Conservation (phyloP, 2,113 vertebrate genomes). For the Hemibagrus wyckioides region DNA sequence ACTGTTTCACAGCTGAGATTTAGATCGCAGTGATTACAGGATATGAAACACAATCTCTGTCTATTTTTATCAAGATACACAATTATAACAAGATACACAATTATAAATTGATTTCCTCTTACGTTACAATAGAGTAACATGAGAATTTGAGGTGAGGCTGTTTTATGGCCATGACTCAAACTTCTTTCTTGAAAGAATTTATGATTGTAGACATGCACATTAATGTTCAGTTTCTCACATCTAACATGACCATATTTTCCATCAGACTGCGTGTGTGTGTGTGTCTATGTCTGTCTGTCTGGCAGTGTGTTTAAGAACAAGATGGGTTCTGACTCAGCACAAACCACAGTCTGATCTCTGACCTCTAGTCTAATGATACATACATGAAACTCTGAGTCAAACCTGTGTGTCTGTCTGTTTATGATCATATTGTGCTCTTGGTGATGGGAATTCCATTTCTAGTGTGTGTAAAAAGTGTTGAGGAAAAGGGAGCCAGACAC, state of each 20-base stretch:
- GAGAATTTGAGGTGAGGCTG: neutral
- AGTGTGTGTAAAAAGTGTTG: neutral
- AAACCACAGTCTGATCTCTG: conserved; percentile 10
- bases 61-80: neutral
- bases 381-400: neutral
- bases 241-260: neutral
- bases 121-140: neutral
- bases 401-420: neutral
- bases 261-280: neutral
- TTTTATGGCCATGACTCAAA: neutral
- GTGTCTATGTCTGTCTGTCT: neutral
- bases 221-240: neutral
- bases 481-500: neutral
- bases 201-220: neutral
- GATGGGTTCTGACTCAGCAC: conserved; percentile 33
- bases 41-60: neutral
- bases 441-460: neutral
- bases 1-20: neutral
- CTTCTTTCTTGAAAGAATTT: conserved; percentile 25
- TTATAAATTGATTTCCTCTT: neutral
- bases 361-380: neutral
- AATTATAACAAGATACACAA: neutral
- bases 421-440: neutral
- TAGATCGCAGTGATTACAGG: neutral
- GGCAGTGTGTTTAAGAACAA: neutral